Evolutionary conservation across 2,113 vertebrate species (phyloP).

Genomic region (Centrocercus urophasianus): DNA sequence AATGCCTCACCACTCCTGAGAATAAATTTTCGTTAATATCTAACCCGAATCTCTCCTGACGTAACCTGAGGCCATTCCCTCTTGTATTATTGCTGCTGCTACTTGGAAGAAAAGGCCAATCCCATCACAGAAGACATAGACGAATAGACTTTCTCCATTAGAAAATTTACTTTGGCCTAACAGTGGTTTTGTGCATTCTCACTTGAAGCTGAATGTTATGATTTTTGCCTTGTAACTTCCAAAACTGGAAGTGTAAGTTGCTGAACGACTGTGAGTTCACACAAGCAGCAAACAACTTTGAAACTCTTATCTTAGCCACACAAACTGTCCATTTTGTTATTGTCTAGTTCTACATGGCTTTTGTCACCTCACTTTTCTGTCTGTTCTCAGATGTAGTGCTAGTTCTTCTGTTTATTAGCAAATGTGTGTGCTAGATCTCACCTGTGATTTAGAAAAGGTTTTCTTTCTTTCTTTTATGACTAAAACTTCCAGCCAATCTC

Average conservation of each 20-base stretch:
- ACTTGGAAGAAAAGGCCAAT: too few relatives aligned
- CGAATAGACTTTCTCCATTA: background rate
- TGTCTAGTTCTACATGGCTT: background rate
- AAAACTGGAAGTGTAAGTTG: background rate
- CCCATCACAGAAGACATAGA: background rate
- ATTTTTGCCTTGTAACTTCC: background rate
- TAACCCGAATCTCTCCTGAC: too few relatives aligned
- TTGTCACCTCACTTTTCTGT: constrained; percentile 37
- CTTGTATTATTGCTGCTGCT: too few relatives aligned
- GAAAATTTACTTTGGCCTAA: background rate
- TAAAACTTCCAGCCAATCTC: background rate
- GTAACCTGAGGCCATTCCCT: too few relatives aligned
- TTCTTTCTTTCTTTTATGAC: background rate
- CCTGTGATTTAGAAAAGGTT: background rate
- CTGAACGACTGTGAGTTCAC: background rate
- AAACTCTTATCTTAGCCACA: background rate
- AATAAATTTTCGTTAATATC: too few relatives aligned
- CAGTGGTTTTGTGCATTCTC: background rate
- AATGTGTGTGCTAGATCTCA: background rate
- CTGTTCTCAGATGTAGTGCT: constrained; percentile 32
- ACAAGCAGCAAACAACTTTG: background rate
- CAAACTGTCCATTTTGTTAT: background rate
- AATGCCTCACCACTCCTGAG: too few relatives aligned
- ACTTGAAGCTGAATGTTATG: background rate
- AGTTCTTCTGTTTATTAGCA: constrained; percentile 7